Conservation (phyloP, 2,113 vertebrate genomes). For the Uria lomvia region DNA sequence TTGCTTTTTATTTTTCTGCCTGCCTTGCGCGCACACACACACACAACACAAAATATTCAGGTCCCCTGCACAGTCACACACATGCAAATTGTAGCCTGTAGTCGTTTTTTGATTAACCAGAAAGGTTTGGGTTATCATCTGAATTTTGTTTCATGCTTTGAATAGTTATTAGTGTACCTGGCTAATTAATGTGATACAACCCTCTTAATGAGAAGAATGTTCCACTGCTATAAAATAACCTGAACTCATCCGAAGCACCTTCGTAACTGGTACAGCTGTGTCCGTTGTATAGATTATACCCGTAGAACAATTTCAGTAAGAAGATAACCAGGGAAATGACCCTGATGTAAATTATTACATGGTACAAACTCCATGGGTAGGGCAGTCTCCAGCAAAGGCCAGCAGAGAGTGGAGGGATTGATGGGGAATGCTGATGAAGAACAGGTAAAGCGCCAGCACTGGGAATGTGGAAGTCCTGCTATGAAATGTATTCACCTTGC, state of each 20-base stretch:
- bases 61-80: rapidly evolving
- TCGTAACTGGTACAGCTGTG: not conserved
- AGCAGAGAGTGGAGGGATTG: not conserved
- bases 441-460: not conserved
- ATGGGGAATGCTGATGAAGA: not conserved
- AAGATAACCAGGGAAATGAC: not conserved
- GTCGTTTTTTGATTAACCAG: not conserved
- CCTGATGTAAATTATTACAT: not conserved
- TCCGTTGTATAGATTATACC: not conserved
- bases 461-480: not conserved
- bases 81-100: not conserved
- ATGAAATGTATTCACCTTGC: not conserved
- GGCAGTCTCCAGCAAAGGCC: not conserved
- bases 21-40: not conserved
- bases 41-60: rapidly evolving
- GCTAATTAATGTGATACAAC: not conserved
- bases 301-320: not conserved
- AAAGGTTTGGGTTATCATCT: not conserved
- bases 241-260: not conserved
- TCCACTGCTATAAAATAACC: not conserved
- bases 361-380: not conserved
- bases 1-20: not conserved
- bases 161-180: not conserved
- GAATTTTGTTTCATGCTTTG: not conserved
- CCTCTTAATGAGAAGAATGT: not conserved